These are phyloP conservation scores for Actinemys pallida DNA, from an alignment of 2,113 vertebrate genomes.

Conservation along the genomic window DNA sequence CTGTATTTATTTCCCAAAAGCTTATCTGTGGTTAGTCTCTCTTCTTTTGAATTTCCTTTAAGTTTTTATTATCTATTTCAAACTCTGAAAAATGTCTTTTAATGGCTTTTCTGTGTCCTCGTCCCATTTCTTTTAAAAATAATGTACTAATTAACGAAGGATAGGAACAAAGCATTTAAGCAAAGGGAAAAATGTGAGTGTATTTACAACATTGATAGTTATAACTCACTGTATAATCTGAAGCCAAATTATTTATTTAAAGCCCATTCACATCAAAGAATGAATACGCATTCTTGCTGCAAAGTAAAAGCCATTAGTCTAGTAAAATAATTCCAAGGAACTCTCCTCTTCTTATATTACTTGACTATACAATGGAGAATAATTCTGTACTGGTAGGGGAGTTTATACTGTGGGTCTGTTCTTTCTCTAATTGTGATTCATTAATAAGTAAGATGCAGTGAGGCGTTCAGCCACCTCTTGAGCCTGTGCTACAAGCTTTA, in stretches of 20 bases:
- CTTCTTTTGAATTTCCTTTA: background rate
- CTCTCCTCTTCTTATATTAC: background rate
- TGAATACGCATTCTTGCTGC: background rate
- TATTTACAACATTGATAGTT: background rate
- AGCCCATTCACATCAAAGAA: background rate
- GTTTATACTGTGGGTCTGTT: background rate
- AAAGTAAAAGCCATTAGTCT: background rate
- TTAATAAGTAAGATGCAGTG: background rate
- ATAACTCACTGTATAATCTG: background rate
- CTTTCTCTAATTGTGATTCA: constrained; percentile 1
- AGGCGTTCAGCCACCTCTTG: background rate
- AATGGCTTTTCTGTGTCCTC: background rate
- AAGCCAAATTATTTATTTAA: background rate
- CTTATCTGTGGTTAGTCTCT: background rate
- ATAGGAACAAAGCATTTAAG: background rate
- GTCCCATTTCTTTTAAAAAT: background rate
- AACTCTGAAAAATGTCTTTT: background rate
- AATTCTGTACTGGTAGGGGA: background rate
- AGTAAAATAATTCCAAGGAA: background rate
- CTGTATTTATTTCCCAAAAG: background rate
- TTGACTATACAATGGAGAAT: background rate
- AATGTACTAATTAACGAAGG: background rate
- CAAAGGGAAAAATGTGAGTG: background rate
- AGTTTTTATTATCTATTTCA: background rate
- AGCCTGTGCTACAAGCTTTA: background rate